Evolutionary conservation across 2,888 invertebrate species (phyloP).

Genomic region (Caenorhabditis imperialis): DNA sequence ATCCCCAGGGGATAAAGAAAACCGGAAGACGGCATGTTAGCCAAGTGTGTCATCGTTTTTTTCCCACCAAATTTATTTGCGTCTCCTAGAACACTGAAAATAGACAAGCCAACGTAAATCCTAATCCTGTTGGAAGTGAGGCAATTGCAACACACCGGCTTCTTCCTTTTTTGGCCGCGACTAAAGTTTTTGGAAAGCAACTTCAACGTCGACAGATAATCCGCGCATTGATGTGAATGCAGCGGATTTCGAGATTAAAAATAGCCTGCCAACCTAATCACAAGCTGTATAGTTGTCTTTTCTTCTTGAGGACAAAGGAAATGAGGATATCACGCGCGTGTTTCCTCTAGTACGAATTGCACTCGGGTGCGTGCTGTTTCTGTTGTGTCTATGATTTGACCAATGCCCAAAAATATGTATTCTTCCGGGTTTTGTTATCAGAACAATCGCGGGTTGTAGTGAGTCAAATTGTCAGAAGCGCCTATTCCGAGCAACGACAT

Average conservation of each 20-base stretch:
- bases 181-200: slow-evolving; percentile 21
- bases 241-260: slow-evolving; percentile 26
- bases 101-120: slow-evolving; percentile 37
- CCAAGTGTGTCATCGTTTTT: slow-evolving; percentile 37
- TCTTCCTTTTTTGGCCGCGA: slow-evolving; percentile 5
- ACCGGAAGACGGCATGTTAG: slow-evolving; percentile 25
- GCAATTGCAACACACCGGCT: slow-evolving; percentile 27
- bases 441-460: neutral
- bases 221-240: neutral
- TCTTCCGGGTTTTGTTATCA: too few relatives aligned
- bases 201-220: slow-evolving; percentile 20
- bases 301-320: slow-evolving; percentile 23
- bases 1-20: slow-evolving; percentile 1
- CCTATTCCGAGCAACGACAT: too few relatives aligned
- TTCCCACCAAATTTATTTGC: slow-evolving; percentile 44
- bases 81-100: slow-evolving; percentile 42
- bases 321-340: slow-evolving; percentile 1
- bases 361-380: slow-evolving; percentile 9
- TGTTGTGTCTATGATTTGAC: slow-evolving; percentile 5
- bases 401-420: too few relatives aligned
- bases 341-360: neutral
- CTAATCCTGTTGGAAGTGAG: slow-evolving; percentile 16
- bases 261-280: slow-evolving; percentile 24
- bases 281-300: slow-evolving; percentile 3
- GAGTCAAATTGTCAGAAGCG: too few relatives aligned